Evolutionary conservation across 2,797 vertebrate genomes (phyloP).

Genomic region (Lutjanus argentimaculatus): DNA sequence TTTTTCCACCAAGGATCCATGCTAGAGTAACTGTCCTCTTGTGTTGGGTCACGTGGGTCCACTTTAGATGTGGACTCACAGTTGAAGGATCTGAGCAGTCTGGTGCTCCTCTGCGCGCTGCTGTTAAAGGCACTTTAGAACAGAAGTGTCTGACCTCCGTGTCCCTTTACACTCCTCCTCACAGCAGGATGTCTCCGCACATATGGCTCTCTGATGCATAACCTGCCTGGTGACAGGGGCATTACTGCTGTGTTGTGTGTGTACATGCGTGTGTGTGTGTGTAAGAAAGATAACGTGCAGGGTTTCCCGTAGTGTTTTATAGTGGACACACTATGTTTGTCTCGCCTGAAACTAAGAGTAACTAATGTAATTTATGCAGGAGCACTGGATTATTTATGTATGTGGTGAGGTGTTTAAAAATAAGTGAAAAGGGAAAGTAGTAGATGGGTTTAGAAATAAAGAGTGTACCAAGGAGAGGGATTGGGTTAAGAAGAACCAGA

Average conservation of each 20-base stretch:
- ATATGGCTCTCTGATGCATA: slow-evolving; percentile 61
- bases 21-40: neutral
- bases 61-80: slow-evolving; percentile 1
- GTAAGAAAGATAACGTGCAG: neutral
- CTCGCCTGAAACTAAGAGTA: neutral
- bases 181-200: slow-evolving; percentile 30
- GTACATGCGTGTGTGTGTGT: slow-evolving; percentile 1
- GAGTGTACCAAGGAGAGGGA: neutral
- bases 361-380: neutral
- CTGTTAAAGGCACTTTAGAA: slow-evolving; percentile 46
- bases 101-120: slow-evolving; percentile 24
- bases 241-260: slow-evolving; percentile 6
- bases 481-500: neutral
- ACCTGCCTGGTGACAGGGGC: slow-evolving; percentile 43
- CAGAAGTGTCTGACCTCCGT: slow-evolving; percentile 55
- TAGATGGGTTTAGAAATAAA: neutral
- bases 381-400: neutral
- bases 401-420: neutral
- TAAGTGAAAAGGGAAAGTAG: neutral
- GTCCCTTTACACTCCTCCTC: slow-evolving; percentile 39
- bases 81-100: slow-evolving; percentile 25
- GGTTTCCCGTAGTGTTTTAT: neutral
- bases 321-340: neutral
- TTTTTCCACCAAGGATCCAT: neutral
- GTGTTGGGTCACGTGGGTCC: neutral